Conservation (phyloP, 2,888 invertebrate genomes). For the Agrochola lychnidis region DNA sequence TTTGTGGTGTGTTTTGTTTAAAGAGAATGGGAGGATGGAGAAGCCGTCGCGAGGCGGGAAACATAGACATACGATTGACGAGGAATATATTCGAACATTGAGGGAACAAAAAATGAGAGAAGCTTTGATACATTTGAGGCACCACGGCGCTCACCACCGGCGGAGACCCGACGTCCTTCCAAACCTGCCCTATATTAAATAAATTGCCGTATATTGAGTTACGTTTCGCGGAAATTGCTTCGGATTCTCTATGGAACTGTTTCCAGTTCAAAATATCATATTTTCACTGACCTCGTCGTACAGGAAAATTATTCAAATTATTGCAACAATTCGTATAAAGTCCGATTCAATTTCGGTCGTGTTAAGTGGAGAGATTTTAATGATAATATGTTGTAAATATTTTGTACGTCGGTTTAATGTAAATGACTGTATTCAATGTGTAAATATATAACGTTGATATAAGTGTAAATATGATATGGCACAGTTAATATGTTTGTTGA, state of each 20-base stretch:
- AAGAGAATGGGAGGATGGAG: slow-evolving; percentile 83
- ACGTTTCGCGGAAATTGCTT: slow-evolving; percentile 59
- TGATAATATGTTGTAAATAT: slow-evolving; percentile 70
- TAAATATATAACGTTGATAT: slow-evolving; percentile 80
- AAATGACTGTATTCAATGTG: slow-evolving; percentile 77
- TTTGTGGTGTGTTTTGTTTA: slow-evolving; percentile 89
- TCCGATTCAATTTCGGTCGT: slow-evolving; percentile 44
- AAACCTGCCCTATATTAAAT: slow-evolving; percentile 86
- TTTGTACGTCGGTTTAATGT: slow-evolving; percentile 73
- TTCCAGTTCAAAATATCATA: slow-evolving; percentile 20
- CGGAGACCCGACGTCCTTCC: slow-evolving; percentile 82
- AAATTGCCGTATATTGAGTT: slow-evolving; percentile 63
- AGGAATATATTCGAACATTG: slow-evolving; percentile 83
- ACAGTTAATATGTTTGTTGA: slow-evolving; percentile 78
- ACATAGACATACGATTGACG: slow-evolving; percentile 80
- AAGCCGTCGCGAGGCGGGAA: slow-evolving; percentile 74
- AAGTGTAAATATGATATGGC: slow-evolving; percentile 79
- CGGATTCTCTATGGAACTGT: slow-evolving; percentile 45
- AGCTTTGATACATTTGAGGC: slow-evolving; percentile 86
- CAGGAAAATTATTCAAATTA: slow-evolving; percentile 25
- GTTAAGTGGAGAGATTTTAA: slow-evolving; percentile 41
- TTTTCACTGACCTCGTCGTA: slow-evolving; percentile 16
- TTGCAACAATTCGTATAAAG: slow-evolving; percentile 30
- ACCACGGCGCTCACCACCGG: slow-evolving; percentile 85
- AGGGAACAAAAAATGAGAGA: slow-evolving; percentile 86